Percentiles rank a stretch among this genome's conserved stretches.
Evolutionary conservation across 2,888 invertebrate genomes (phyloP).

Genomic region (Zonitis immaculata): DNA sequence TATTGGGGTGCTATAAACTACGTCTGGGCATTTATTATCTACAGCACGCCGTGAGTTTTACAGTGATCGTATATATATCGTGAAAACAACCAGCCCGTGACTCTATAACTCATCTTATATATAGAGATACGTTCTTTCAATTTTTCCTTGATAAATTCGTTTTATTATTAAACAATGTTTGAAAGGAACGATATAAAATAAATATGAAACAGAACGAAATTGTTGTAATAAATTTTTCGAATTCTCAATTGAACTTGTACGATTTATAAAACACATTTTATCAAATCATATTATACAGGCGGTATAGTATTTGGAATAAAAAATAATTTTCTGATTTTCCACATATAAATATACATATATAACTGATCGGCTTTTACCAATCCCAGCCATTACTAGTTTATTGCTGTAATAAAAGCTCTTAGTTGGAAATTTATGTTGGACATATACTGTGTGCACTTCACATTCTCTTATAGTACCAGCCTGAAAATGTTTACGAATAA

Average conservation of each 20-base stretch:
- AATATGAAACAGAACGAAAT: background rate
- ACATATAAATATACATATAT: conserved; percentile 25
- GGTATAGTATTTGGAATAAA: too few relatives aligned
- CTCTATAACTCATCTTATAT: conserved; percentile 43
- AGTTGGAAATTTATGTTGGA: conserved; percentile 43
- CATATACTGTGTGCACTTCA: conserved; percentile 39
- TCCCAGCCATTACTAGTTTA: conserved; percentile 44
- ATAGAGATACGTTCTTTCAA: conserved; percentile 31
- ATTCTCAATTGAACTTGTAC: background rate
- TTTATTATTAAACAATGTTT: conserved; percentile 21
- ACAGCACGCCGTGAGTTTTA: conserved; percentile 42
- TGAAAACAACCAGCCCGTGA: conserved; percentile 38
- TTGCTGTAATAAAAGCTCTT: conserved; percentile 46
- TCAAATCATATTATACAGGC: too few relatives aligned
- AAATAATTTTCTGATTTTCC: too few relatives aligned
- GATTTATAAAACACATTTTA: conserved; percentile 1
- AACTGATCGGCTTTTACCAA: conserved; percentile 36
- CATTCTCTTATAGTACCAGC: conserved; percentile 36
- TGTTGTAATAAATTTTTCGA: conserved; percentile 4
- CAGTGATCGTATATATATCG: conserved; percentile 41
- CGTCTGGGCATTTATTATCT: conserved; percentile 47
- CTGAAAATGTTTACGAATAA: conserved; percentile 44
- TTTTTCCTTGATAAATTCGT: conserved; percentile 30
- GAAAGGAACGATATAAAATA: background rate
- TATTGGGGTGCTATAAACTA: conserved; percentile 46